Evolutionary conservation across 2,797 vertebrate species (phyloP), one percentile per base, ranked within the genome.

Genomic region (Mastacembelus armatus): DNA sequence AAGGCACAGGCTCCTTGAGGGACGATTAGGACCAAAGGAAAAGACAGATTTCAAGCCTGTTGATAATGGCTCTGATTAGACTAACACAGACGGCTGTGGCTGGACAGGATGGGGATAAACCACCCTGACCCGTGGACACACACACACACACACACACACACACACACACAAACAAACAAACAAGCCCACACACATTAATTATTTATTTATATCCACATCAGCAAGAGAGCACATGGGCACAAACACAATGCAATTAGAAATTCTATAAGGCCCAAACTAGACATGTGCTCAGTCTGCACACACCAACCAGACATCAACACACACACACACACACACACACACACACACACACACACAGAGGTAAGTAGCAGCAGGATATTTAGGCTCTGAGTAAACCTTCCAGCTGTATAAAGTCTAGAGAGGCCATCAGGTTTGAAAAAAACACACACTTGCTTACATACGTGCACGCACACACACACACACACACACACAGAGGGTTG

Each of bases 11-110:
- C 77, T 66, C 75, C 47, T 77, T 18, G 26, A 71, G 71, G 65
- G 84, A 52, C 12, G 49, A 84, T 84, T 73, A 81, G 49, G 30
- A 33, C 51, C 43, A 51, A 64, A 83, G 77, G 76, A 84, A 87
- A 78, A 55, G 68, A 57, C 64, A 24, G 48, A 81, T 88, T 80
- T 84, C 35, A 83, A 66, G 80, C 75, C 56, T 84, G 78, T 82
- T 86, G 86, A 85, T 85, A 84, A 85, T 71, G 60, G 61, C 19
- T 7, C 72, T 61, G 90, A 90, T 88, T 90, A 77, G 67, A 71
- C 59, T 26, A 81, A 83, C 79, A 82, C 54, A 80, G 78, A 38
- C 63, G n/a, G 69, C 52, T 83, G 58, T 44, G 60, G 70, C 82
- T 76, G 69, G 75, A 68, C 19, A n/a, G 52, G 59, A 77, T 70